phyloP scores from a whole-genome alignment of 1,140 invertebrate genomes.

The Stratiolaelaps scimitus region DNA sequence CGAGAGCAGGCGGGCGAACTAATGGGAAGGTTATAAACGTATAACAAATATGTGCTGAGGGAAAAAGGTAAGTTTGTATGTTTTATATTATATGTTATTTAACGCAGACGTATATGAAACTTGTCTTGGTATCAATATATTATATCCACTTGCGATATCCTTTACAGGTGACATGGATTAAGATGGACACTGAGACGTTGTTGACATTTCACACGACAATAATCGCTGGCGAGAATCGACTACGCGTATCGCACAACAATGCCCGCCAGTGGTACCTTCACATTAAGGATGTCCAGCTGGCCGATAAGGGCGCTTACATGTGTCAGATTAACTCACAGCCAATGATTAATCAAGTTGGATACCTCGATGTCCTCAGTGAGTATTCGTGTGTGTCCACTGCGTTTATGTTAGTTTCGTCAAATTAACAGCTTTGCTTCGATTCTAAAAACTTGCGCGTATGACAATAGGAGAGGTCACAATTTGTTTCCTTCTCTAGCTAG shows the following conservation, averaged over 20 bases:
- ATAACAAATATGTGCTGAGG: too few relatives aligned
- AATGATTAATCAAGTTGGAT: slow-evolving; percentile 66
- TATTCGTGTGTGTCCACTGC: slow-evolving; percentile 32
- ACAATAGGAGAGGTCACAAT: too few relatives aligned
- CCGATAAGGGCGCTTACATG: slow-evolving; percentile 83
- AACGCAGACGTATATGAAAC: too few relatives aligned
- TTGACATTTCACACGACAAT: slow-evolving; percentile 80
- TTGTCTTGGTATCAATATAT: too few relatives aligned
- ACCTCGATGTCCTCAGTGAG: slow-evolving; percentile 83
- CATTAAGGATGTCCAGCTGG: slow-evolving; percentile 74
- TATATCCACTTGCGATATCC: too few relatives aligned
- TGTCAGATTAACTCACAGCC: slow-evolving; percentile 91
- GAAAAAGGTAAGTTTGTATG: too few relatives aligned
- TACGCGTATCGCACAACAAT: slow-evolving; percentile 63
- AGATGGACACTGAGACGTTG: slow-evolving; percentile 77
- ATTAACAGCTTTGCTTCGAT: too few relatives aligned
- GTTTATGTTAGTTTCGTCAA: background rate
- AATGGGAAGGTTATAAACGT: too few relatives aligned
- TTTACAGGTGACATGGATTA: slow-evolving; percentile 72
- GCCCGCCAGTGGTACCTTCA: slow-evolving; percentile 54
- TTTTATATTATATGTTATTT: too few relatives aligned
- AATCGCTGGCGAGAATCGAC: slow-evolving; percentile 67
- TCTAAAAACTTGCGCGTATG: too few relatives aligned
- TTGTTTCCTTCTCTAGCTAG: too few relatives aligned
- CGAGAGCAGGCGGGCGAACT: too few relatives aligned